Base-by-base conservation (phyloP, 2,797 vertebrate species). In the Enteromius treurensis region DNA sequence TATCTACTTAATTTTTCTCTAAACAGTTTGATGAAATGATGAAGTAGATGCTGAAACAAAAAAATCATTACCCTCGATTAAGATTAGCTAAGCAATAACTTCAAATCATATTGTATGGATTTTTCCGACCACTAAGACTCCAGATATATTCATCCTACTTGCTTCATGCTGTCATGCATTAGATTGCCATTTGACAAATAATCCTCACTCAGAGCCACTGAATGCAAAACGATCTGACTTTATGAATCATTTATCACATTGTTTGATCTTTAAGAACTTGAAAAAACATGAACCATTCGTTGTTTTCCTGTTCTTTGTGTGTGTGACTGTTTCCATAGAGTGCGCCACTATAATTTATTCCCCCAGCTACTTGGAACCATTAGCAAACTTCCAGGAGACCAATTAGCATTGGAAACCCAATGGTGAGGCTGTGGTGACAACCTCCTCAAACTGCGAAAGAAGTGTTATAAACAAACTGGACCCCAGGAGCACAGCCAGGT, bases 381-480 rank as follows among this genome's bases (percentile, higher is more conserved):
- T 96, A 97, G 92, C 89, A 93, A 90, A 91, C 92, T 95, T 96
- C 95, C 94, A 90, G 93, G 94, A 95, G 95, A 95, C 94, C 95
- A 96, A 96, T 96, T 96, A 95, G 94, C 89, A 85, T 91, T 89
- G 88, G 93, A 94, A 93, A 92, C 93, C 93, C 94, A 92, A 88
- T 87, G 91, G 92, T 91, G 93, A 91, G 88, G 88, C 91, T 92
- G 95, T 93, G 94, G 91, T 89, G 89, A 92, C 95, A 93, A 93
- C 92, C 94, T 94, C 93, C 94, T 95, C 95, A 96, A 95, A 96
- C 95, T 95, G 93, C 77, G 86, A 93, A 89, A 90, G 90, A 90
- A 92, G 94, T 92, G 94, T 91, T 93, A 93, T 96, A 96, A 94
- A 95, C 94, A 97, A 96, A 96, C 96, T 89, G 95, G 93, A 93